phyloP scores from a whole-genome alignment of 2,797 vertebrate species.

The Circus cinereus region DNA sequence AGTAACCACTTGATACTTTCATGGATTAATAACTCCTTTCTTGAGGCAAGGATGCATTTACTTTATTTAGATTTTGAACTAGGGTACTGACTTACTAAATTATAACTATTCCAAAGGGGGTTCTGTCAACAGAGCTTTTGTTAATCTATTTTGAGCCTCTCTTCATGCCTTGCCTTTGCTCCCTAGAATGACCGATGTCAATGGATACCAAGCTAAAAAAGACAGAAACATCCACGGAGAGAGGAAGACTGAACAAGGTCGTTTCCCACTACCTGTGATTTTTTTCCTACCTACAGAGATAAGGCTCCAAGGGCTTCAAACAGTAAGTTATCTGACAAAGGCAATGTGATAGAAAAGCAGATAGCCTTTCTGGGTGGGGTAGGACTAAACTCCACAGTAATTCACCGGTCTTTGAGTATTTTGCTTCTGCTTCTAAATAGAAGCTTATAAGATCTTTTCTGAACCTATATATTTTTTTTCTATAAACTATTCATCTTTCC shows the following conservation, averaged over 20 bases:
- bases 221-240: neutral
- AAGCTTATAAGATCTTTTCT: neutral
- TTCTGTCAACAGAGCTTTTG: neutral
- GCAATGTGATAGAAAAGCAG: neutral
- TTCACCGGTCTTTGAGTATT: neutral
- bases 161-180: neutral
- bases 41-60: neutral
- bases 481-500: neutral
- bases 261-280: neutral
- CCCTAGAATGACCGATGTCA: neutral
- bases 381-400: neutral
- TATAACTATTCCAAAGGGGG: too few relatives aligned
- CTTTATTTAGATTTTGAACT: neutral
- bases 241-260: neutral
- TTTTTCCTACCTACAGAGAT: neutral
- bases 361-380: neutral
- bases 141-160: neutral
- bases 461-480: neutral
- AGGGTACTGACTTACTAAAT: neutral
- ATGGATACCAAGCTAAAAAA: neutral
- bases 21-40: neutral
- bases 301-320: neutral
- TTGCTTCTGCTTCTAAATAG: neutral
- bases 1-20: neutral
- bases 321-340: neutral